A percentile compares a stretch with the other conserved stretches of the same genome.
These are phyloP conservation scores for Clivina fossor DNA, from an alignment of 2,888 invertebrate genomes.

Conservation along the genomic window DNA sequence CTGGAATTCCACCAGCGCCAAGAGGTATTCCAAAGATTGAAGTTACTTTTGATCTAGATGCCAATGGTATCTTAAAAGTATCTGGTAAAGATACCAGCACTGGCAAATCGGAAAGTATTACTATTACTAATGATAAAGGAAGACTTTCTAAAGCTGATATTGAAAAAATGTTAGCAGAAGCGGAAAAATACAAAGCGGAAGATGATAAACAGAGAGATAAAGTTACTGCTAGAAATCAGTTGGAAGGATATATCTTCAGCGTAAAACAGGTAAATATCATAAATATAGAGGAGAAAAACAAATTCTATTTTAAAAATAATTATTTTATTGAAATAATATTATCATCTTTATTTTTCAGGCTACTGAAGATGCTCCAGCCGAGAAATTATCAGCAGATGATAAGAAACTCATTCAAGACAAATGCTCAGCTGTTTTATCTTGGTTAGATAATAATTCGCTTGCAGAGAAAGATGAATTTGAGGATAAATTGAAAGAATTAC, in stretches of 20 bases:
- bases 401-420: conserved; percentile 68
- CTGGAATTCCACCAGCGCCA: conserved; percentile 83
- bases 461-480: conserved; percentile 80
- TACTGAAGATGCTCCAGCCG: conserved; percentile 63
- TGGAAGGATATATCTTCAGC: conserved; percentile 76
- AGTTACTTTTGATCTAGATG: conserved; percentile 85
- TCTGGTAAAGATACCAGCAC: conserved; percentile 77
- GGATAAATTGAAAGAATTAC: conserved; percentile 72
- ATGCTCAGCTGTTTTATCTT: conserved; percentile 70
- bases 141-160: conserved; percentile 84
- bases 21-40: conserved; percentile 76
- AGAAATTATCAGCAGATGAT: conserved; percentile 70
- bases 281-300: conserved; percentile 50
- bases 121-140: conserved; percentile 85
- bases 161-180: conserved; percentile 80
- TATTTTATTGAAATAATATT: background rate
- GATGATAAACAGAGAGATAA: conserved; percentile 71
- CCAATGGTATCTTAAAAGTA: conserved; percentile 85
- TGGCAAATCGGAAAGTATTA: conserved; percentile 77
- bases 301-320: background rate
- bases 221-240: conserved; percentile 71
- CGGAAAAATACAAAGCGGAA: conserved; percentile 75
- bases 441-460: conserved; percentile 79
- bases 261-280: conserved; percentile 63
- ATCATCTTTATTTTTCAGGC: conserved; percentile 54